A percentile compares a stretch with the other conserved stretches of the same genome.
phyloP scores from a whole-genome alignment of 92 coral and sea anemone genomes.

The Heliopora coerulea region DNA sequence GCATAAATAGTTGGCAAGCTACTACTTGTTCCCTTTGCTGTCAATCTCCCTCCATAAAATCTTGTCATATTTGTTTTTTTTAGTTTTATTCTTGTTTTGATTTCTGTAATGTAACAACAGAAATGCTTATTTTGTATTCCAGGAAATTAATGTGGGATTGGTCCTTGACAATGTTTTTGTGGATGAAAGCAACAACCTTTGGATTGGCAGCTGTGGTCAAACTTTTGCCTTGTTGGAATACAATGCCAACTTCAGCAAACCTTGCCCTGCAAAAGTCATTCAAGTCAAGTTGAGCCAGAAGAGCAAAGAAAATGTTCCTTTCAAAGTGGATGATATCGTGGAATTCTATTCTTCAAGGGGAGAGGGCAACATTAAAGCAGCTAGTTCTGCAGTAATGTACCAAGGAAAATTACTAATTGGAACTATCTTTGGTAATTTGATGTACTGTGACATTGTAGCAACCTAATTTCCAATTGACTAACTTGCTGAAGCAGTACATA shows the following conservation, averaged over 20 bases:
- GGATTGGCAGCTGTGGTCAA: slow-evolving; percentile 76
- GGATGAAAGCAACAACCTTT: slow-evolving; percentile 72
- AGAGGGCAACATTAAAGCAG: slow-evolving; percentile 26
- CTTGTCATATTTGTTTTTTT: no score
- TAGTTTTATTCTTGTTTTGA: no score
- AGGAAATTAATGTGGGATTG: slow-evolving; percentile 2
- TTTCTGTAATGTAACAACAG: no score
- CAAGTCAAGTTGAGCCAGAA: slow-evolving; percentile 49
- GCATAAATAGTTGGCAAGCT: no score
- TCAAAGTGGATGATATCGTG: slow-evolving; percentile 29
- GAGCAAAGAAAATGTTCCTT: slow-evolving; percentile 31
- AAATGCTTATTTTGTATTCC: neutral
- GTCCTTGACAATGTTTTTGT: slow-evolving; percentile 67
- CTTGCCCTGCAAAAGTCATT: slow-evolving; percentile 64
- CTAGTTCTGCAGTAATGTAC: slow-evolving; percentile 58
- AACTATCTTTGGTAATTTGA: slow-evolving; percentile 61
- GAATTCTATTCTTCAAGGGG: slow-evolving; percentile 47
- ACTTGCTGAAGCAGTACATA: no score
- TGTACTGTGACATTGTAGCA: slow-evolving; percentile 72
- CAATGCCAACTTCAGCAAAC: slow-evolving; percentile 56
- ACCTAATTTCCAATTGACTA: neutral
- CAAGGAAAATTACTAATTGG: slow-evolving; percentile 76
- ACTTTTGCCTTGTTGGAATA: slow-evolving; percentile 49
- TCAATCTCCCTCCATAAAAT: no score
- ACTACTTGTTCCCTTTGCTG: no score